These are phyloP conservation scores for Cryptocephalus moraei DNA, from an alignment of 2,888 invertebrate species.

Conservation along the genomic window DNA sequence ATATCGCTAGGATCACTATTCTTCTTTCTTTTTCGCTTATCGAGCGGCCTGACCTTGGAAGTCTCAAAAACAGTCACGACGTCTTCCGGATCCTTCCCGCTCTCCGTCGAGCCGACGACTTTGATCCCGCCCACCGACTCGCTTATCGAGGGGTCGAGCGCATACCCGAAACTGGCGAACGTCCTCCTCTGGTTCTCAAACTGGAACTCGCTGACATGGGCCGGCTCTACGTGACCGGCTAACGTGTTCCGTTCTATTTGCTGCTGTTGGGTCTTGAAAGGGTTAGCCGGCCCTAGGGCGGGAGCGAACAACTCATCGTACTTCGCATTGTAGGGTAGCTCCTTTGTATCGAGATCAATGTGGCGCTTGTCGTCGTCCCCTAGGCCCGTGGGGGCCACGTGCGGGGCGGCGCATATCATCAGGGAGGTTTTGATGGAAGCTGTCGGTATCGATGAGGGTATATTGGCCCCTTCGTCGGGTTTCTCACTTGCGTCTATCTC, in stretches of 20 bases:
- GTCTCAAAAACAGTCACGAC: conserved; percentile 83
- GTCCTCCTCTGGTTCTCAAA: conserved; percentile 95
- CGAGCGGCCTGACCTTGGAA: conserved; percentile 58
- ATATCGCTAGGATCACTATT: conserved; percentile 89
- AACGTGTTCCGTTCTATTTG: conserved; percentile 81
- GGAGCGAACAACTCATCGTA: conserved; percentile 93
- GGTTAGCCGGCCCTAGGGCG: conserved; percentile 84
- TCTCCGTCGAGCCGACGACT: conserved; percentile 56
- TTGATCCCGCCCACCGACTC: conserved; percentile 30
- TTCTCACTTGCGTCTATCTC: conserved; percentile 37
- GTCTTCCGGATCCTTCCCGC: conserved; percentile 43
- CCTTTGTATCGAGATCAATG: conserved; percentile 70
- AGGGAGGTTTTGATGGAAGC: conserved; percentile 52
- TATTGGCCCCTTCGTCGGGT: background rate
- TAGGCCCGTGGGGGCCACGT: conserved; percentile 68
- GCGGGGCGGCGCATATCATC: conserved; percentile 72
- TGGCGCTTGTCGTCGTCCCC: conserved; percentile 55
- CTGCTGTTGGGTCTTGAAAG: conserved; percentile 84
- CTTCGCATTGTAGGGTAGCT: conserved; percentile 83
- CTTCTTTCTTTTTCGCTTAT: conserved; percentile 63
- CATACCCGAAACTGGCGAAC: conserved; percentile 91
- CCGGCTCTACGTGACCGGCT: conserved; percentile 89
- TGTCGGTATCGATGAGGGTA: conserved; percentile 34
- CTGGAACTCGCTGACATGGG: conserved; percentile 92
- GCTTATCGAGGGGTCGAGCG: conserved; percentile 85